Percentiles rank a stretch among this genome's conserved stretches.
These are phyloP conservation scores for Paratilapia polleni DNA, from an alignment of 2,113 vertebrate genomes.

Conservation along the genomic window DNA sequence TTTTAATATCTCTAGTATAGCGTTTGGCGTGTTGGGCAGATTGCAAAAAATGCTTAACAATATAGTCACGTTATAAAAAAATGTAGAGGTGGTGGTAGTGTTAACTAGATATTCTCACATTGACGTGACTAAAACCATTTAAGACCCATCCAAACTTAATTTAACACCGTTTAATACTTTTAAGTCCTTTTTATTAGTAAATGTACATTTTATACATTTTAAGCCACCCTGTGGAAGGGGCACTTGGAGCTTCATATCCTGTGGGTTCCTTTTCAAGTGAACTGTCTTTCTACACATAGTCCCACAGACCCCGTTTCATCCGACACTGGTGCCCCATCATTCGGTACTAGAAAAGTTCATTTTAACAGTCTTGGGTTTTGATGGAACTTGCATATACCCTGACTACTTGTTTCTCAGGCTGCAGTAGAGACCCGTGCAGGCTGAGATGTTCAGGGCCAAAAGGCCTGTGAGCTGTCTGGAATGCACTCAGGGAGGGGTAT, in stretches of 20 bases:
- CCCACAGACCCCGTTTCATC: background rate
- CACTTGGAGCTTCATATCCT: background rate
- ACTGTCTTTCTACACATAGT: fast-evolving
- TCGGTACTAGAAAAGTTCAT: background rate
- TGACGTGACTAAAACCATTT: too few species aligned
- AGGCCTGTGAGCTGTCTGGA: conserved; percentile 38
- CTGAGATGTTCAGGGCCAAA: background rate
- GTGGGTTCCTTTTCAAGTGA: background rate
- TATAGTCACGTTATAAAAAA: too few species aligned
- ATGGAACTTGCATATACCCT: background rate
- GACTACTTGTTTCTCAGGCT: background rate
- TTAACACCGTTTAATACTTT: too few species aligned
- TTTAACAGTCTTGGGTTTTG: background rate
- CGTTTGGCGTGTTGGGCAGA: too few species aligned
- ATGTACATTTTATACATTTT: background rate
- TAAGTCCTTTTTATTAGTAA: background rate
- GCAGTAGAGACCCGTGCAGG: background rate
- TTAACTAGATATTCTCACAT: too few species aligned
- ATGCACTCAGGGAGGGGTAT: conserved; percentile 24
- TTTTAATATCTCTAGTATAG: background rate
- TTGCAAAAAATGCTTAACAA: too few species aligned
- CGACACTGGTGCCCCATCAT: fast-evolving
- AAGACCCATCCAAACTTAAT: too few species aligned
- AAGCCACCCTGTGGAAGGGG: background rate
- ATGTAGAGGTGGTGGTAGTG: too few species aligned